phyloP scores from a whole-genome alignment of 2,113 vertebrate species.

The Marcusenius ussheri region DNA sequence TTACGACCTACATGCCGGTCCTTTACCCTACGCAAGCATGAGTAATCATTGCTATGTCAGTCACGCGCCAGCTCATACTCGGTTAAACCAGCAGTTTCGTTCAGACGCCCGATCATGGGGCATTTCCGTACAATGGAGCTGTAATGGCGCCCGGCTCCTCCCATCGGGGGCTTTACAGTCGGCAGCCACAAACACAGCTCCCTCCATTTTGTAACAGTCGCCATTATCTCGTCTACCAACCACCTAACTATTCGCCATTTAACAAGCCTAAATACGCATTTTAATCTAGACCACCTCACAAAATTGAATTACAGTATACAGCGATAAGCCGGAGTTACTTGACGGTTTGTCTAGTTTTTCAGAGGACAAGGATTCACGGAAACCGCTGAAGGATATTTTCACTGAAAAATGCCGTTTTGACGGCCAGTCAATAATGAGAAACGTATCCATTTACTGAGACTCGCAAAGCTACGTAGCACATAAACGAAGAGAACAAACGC shows the following conservation, averaged over 20 bases:
- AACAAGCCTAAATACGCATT: neutral
- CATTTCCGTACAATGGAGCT: neutral
- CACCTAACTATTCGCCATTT: neutral
- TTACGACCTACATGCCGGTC: neutral
- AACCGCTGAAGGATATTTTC: neutral
- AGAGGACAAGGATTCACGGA: neutral
- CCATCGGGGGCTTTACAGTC: constrained; percentile 13
- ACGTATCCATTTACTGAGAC: neutral
- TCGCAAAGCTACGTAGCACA: neutral
- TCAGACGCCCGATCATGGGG: neutral
- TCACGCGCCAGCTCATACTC: neutral
- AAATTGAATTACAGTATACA: neutral
- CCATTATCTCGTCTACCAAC: neutral
- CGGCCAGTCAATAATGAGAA: neutral
- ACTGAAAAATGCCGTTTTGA: neutral
- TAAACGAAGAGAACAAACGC: neutral
- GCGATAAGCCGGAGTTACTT: neutral
- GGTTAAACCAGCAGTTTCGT: neutral
- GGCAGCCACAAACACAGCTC: neutral
- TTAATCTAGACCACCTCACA: neutral
- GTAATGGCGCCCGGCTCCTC: constrained; percentile 13
- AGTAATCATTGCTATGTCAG: neutral
- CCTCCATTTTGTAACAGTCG: constrained; percentile 23
- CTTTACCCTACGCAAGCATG: neutral
- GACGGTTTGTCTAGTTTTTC: neutral